Conservation (phyloP, 1,140 invertebrate genomes). For the Meloidogyne exigua region DNA sequence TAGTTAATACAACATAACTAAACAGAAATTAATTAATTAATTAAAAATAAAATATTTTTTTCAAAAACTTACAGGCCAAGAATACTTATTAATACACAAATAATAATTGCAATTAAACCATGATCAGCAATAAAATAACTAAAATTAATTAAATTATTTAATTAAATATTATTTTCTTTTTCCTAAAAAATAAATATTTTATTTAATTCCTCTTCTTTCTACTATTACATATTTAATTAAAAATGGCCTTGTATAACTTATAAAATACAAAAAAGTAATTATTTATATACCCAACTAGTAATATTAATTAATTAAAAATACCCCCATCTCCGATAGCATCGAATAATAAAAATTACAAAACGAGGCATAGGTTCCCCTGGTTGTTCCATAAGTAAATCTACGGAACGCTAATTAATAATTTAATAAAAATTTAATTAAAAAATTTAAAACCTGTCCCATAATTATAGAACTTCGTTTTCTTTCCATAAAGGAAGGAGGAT, state of each 20-base stretch:
- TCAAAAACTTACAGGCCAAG: conserved; percentile 38
- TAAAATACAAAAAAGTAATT: too few relatives aligned
- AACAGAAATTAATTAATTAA: background rate
- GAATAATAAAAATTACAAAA: conserved; percentile 58
- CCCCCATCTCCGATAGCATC: conserved; percentile 52
- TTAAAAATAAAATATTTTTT: conserved; percentile 23
- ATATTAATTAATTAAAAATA: conserved; percentile 26
- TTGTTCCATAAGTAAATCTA: conserved; percentile 30
- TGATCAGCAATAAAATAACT: conserved; percentile 7
- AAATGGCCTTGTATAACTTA: too few relatives aligned
- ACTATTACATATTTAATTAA: too few relatives aligned
- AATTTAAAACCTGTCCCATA: conserved; percentile 19
- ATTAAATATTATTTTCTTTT: background rate
- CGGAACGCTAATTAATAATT: conserved; percentile 6
- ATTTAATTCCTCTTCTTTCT: too few relatives aligned
- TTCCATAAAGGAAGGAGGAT: conserved; percentile 17
- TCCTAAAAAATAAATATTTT: too few relatives aligned
- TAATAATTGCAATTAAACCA: conserved; percentile 46
- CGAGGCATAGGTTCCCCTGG: conserved; percentile 42
- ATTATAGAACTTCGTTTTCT: conserved; percentile 26
- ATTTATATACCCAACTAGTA: too few relatives aligned
- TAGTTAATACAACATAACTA: conserved; percentile 7
- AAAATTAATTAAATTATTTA: background rate
- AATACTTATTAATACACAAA: conserved; percentile 58
- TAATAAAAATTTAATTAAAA: background rate